Evolutionary conservation across 1,140 invertebrate species (phyloP), one percentile per base, ranked within the genome.

Genomic region (Palaemon carinicauda): DNA sequence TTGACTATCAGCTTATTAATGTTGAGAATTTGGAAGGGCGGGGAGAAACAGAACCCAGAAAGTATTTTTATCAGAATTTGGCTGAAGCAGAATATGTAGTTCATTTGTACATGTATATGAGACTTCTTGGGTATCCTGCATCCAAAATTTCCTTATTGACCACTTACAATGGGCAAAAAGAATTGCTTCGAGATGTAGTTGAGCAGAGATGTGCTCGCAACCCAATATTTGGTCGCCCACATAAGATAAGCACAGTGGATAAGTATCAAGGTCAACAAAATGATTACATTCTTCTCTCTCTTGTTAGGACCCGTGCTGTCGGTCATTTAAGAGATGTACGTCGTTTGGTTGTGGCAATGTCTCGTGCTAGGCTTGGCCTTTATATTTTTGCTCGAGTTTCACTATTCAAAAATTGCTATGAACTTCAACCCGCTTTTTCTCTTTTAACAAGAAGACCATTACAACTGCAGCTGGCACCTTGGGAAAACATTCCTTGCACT

Each of bases 221-320:
- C 93, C 97, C 98, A 0, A 93, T 99, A n/a, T 98, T 99, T 90
- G 98, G 98, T 12, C 92, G 95, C 89, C 98, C 99, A 0, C 95
- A 97, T 89, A 99, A 99, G 93, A 96, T 98, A 91, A 89, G 94
- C 0, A 99, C 99, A 10, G 99, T 99, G 15, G 99, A 99, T 91
- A 99, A 99, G 90, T 99, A 98, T 91, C 99, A 99, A 91, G 99
- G 99, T 86, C 98, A 99, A 91, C 99, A 99, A 92, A 99, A 99
- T 92, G 98, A 99, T 92, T 99, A 98, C 90, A 98, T 99, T 80
- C 92, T 99, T 5, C 92, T 99, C 1, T 99, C 98, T 0, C 92
- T 99, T 19, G 99, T 99, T 21, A 94, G 98, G 87, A 99, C 99
- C 0, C 95, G 96, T 91, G 96, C 97, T 19, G 98, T 99, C 51